Base-by-base conservation (phyloP, 2,888 invertebrate species). In the Melinaea menophilus region DNA sequence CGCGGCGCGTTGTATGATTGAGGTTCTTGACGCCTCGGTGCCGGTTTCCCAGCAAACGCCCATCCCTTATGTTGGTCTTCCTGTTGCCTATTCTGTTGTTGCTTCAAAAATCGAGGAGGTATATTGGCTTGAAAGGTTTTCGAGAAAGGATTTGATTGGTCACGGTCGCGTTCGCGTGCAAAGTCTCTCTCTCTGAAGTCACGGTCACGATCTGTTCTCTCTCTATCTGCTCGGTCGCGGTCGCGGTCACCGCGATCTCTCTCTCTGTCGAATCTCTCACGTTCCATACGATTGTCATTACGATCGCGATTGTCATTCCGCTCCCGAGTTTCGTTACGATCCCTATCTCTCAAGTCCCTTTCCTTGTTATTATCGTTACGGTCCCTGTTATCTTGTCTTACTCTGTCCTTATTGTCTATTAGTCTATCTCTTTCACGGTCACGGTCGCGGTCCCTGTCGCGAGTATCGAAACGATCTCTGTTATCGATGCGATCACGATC, bases 71-170 rank as follows among this genome's bases (percentile, higher is more conserved):
- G 80, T 63, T 81, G 86, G 55, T 88, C 90, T 12, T 86, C 92
- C 72, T 90, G 86, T 63, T 86, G 86, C 58, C 90, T 78, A 69
- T 87, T 93, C 69, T 93, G 92, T 74, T 95, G 95, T 75, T 96
- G 95, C 75, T 95, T 95, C 75, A 95, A 93, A 84, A 97, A 96
- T 64, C 97, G 92, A 13, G 97, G 97, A 61, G 97, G 97, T 76
- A 97, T 92, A 85, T 96, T 95, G 59, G 93, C 94, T 82, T 96
- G 95, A 85, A 95, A 96, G 70, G 94, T 93, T 74, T 94, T 93
- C 5, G 95, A 94, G 79, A 94, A 95, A 37, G 91, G 92, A 71
- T 93, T 93, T 59, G 90, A 84, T 72, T 92, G 92, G 59, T 92
- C 88, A 41, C 88, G 85, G 54, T 92, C 92, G 45, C 91, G 84